Evolutionary conservation across 2,888 invertebrate genomes (phyloP).

Genomic region (Conistra vaccinii): DNA sequence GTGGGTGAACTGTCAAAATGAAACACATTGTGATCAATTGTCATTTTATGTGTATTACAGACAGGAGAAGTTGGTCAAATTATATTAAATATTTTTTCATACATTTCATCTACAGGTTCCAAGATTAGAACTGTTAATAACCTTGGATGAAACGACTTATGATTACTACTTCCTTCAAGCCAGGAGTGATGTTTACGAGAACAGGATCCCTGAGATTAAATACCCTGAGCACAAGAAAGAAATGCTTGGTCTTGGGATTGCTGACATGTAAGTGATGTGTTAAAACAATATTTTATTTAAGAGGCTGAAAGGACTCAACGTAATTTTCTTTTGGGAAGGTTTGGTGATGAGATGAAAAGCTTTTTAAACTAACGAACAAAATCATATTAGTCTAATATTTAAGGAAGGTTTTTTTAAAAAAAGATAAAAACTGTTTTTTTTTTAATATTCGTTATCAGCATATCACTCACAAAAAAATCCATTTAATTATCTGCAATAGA

Average conservation of each 20-base stretch:
- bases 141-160: slow-evolving; percentile 94
- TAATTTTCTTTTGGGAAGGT: not conserved
- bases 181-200: slow-evolving; percentile 94
- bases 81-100: not conserved
- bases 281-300: not conserved
- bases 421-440: not conserved
- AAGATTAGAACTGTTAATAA: slow-evolving; percentile 91
- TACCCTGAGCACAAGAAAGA: slow-evolving; percentile 95
- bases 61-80: too few relatives aligned
- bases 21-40: too few relatives aligned
- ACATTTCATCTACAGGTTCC: slow-evolving; percentile 85
- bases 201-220: slow-evolving; percentile 94
- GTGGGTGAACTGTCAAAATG: too few relatives aligned
- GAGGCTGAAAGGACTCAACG: not conserved
- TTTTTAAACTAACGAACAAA: not conserved
- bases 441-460: not conserved
- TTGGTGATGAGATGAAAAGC: not conserved
- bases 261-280: slow-evolving; percentile 94
- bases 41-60: too few relatives aligned
- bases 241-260: slow-evolving; percentile 95
- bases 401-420: not conserved
- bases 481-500: not conserved
- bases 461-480: too few relatives aligned
- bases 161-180: slow-evolving; percentile 97
- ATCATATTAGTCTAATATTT: not conserved